Evolutionary conservation across 1,140 invertebrate genomes (phyloP).

Genomic region (Hormaphis cornu): DNA sequence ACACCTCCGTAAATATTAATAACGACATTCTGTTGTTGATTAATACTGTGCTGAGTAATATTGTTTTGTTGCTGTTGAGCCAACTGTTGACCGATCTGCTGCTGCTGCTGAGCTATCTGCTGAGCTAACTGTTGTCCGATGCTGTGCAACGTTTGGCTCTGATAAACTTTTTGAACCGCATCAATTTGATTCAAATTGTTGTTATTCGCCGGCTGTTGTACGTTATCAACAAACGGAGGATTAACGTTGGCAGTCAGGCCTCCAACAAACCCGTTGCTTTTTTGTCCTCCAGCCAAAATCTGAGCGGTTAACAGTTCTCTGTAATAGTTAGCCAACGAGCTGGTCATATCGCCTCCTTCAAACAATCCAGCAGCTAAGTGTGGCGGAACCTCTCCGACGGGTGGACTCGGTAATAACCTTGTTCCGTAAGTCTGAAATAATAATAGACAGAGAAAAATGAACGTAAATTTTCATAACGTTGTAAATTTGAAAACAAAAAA

Average conservation of each 20-base stretch:
- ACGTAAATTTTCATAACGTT: background rate
- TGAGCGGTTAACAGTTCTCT: constrained; percentile 11
- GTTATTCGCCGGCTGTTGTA: background rate
- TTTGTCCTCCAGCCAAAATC: constrained; percentile 8
- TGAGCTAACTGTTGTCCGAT: constrained; percentile 11
- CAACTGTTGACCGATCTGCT: background rate
- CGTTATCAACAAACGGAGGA: background rate
- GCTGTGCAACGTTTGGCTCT: constrained; percentile 19
- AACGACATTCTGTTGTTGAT: constrained; percentile 23
- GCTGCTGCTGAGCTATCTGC: constrained; percentile 5
- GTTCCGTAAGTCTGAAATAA: background rate
- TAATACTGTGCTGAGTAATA: background rate
- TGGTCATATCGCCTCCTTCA: background rate
- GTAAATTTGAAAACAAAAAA: background rate
- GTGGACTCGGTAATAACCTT: constrained; percentile 34
- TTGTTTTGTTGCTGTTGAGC: background rate
- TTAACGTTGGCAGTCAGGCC: background rate
- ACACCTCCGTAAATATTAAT: constrained; percentile 19
- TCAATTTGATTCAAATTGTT: constrained; percentile 14
- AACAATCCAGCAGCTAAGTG: constrained; percentile 22
- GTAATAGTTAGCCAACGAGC: constrained; percentile 19
- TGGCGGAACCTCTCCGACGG: constrained; percentile 34
- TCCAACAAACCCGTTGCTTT: background rate
- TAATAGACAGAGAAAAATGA: background rate
- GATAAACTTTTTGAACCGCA: constrained; percentile 9